Conservation (phyloP, 2,797 vertebrate genomes). For the Pangasius macronema region DNA sequence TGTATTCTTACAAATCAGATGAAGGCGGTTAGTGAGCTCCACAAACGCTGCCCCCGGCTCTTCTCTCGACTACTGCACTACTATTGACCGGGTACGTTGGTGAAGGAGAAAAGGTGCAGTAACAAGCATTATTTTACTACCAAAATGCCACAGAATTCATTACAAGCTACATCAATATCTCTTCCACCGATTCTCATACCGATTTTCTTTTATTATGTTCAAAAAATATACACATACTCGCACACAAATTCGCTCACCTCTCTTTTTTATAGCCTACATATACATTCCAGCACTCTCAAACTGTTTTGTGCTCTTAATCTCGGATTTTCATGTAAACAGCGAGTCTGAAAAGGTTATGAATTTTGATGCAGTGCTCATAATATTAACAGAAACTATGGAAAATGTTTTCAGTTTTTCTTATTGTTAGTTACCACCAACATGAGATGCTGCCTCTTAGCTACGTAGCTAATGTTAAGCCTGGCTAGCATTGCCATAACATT, state of each 20-base stretch:
- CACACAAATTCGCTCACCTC: background rate
- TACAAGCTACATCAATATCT: background rate
- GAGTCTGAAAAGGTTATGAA: background rate
- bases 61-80: background rate
- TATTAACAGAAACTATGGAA: background rate
- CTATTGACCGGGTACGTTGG: background rate
- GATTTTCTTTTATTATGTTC: background rate
- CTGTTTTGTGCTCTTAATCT: background rate
- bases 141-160: slow-evolving; percentile 9
- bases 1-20: slow-evolving; percentile 9
- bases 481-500: background rate
- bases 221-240: background rate
- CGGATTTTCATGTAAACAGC: no score
- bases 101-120: background rate
- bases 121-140: background rate
- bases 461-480: background rate
- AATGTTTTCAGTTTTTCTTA: background rate
- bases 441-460: background rate
- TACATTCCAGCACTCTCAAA: background rate
- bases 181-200: background rate
- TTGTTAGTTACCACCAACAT: background rate
- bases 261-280: background rate
- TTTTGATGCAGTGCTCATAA: background rate
- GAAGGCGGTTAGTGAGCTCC: background rate
- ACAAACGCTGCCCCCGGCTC: background rate